Evolutionary conservation across 2,113 vertebrate species (phyloP), one percentile per base, ranked within the genome.

Genomic region (Glaucidium brasilianum): DNA sequence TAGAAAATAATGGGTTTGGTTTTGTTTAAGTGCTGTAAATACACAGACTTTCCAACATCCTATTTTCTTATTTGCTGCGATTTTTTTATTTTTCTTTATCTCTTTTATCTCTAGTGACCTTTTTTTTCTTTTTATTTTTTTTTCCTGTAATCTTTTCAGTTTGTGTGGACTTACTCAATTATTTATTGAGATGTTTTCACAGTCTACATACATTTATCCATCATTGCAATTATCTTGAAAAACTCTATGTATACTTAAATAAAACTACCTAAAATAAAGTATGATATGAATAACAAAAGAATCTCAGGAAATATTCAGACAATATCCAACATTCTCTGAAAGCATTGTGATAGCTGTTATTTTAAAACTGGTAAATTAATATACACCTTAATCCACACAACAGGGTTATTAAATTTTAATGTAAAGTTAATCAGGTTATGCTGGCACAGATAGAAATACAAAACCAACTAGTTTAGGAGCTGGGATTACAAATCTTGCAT

Each of bases 1-100:
- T 2, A 62, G 20, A 74, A 59, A 55, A 27, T 7, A 34, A 15
- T 34, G 0, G 0, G 2, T 19, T 49, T 35, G 6, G 2, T 60
- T 60, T 12, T n/a, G 16, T 30, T 63, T 73, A 30, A 62, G 15
- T 55, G 15, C 14, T 77, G 2, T 64, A 90, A 10, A 34, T 59
- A 25, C 11, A 37, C 3, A 53, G 11, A 47, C 0, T 27, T 92
- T 35, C 7, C 6, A 47, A 30, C 4, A 1, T 50, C 3, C 11
- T 26, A 11, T 53, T 58, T 71, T 75, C 32, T 8, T 75, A 0
- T 22, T 76, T 67, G 11, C 2, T 56, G n/a, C 10, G 19, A 2
- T 11, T 30, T 30, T 55, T 53, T n/a, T 6, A 1, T 17, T n/a
- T 72, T 27, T 26, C 5, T 23, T 43, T 55, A 3, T 9, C 10